Conservation (phyloP, 2,888 invertebrate species). For the Harmothoe impar region DNA sequence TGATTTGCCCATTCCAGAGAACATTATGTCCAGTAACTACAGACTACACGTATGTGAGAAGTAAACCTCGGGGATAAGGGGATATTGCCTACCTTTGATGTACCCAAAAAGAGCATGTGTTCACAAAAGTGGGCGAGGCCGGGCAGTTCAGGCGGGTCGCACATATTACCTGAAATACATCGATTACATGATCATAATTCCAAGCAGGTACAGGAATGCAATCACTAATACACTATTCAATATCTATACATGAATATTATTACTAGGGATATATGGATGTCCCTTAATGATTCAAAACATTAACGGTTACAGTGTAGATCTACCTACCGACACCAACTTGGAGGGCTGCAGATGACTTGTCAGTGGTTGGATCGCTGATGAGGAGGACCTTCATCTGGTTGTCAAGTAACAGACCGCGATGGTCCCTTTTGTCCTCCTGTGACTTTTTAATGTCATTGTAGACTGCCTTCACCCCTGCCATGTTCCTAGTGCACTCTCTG, state of each 20-base stretch:
- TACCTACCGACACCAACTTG: conserved; percentile 32
- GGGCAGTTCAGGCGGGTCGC: conserved; percentile 14
- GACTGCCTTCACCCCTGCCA: not conserved
- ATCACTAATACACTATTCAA: no score
- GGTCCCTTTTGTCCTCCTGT: conserved; percentile 3
- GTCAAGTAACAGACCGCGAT: conserved; percentile 13
- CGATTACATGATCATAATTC: not conserved
- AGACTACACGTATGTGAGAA: no score
- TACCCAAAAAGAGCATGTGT: conserved; percentile 54
- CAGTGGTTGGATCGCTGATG: conserved; percentile 48
- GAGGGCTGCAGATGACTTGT: conserved; percentile 38
- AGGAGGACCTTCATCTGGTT: conserved; percentile 7
- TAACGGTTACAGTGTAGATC: no score
- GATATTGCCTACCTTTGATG: conserved; percentile 5
- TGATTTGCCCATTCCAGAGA: no score
- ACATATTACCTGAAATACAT: conserved; percentile 27
- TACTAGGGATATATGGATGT: not conserved
- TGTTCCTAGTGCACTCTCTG: not conserved
- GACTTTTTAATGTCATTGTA: conserved; percentile 46
- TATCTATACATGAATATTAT: no score
- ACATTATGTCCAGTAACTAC: no score
- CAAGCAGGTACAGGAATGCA: not conserved
- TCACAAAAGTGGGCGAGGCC: conserved; percentile 53
- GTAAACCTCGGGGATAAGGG: no score
- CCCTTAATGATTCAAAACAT: no score